Base-by-base conservation (phyloP, 2,888 invertebrate species). In the Pelosia muscerda region DNA sequence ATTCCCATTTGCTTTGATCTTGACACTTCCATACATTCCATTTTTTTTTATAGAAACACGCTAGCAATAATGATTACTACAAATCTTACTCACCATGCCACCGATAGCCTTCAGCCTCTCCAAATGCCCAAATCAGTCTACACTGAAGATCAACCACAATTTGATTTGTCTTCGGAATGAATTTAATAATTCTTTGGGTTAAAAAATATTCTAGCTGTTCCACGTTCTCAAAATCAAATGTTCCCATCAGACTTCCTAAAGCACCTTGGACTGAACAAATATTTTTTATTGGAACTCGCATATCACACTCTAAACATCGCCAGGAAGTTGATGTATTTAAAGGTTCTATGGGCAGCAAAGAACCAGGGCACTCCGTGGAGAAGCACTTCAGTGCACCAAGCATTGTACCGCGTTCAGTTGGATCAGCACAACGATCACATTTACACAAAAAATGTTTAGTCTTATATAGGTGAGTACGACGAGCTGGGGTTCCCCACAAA, bases 371-470 rank as follows among this genome's bases (percentile, higher is more conserved):
- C 58, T 91, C 86, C 9, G 90, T 85, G 62, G 93, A 90, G 78
- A 95, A 95, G 77, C 96, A 96, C 71, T 94, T 93, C 1, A 96
- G 88, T 31, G 96, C 96, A n/a, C 95, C 93, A 61, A 96, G 86
- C 11, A 93, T 84, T 0, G 96, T 95, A 2, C 96, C 96, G 72
- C 95, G 95, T 91, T 97, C 97, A 55, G 96, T 95, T 0, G 96
- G 96, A 86, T 97, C 97, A 2, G 92, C 87, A 84, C 97, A 97
- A 65, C 97, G 93, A 4, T 90, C 86, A 83, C 97, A 97, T 66
- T 87, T 89, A 84, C 97, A 97, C 61, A 92, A 86, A 83, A 97
- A 97, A 86, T 96, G 96, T 89, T 97, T 97, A 0, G 97, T 97
- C 78, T 93, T 93, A 73, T 89, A 91, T 25, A 97, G 90, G 83